Conservation (phyloP, 2,888 invertebrate species). For the Zeuzera pyrina region DNA sequence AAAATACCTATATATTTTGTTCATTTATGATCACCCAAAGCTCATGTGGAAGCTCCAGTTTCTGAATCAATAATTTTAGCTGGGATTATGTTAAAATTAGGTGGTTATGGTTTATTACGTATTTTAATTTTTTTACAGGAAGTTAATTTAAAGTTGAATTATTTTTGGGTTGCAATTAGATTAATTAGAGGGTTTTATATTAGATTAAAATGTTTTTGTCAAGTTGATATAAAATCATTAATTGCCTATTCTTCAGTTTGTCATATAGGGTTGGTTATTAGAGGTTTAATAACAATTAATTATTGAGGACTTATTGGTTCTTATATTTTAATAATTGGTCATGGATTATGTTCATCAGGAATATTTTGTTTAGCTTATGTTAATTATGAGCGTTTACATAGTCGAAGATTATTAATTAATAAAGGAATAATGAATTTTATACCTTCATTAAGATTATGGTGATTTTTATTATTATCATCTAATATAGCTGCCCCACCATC, state of each 20-base stretch:
- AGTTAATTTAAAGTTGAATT: slow-evolving; percentile 61
- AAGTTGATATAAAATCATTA: slow-evolving; percentile 80
- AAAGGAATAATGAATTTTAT: slow-evolving; percentile 75
- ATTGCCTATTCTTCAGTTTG: slow-evolving; percentile 83
- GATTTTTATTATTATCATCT: slow-evolving; percentile 76
- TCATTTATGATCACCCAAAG: slow-evolving; percentile 81
- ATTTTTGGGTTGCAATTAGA: slow-evolving; percentile 67
- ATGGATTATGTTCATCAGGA: slow-evolving; percentile 77
- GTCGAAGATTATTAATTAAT: slow-evolving; percentile 76
- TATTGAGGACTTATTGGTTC: slow-evolving; percentile 67
- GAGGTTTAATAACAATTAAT: slow-evolving; percentile 71
- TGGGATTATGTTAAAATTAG: slow-evolving; percentile 80
- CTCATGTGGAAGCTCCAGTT: slow-evolving; percentile 83
- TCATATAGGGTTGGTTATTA: slow-evolving; percentile 78
- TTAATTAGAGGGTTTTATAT: slow-evolving; percentile 74
- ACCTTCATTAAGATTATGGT: slow-evolving; percentile 72
- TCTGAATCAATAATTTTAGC: slow-evolving; percentile 83
- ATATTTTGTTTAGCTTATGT: slow-evolving; percentile 79
- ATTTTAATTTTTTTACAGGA: slow-evolving; percentile 58
- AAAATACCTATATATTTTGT: slow-evolving; percentile 80
- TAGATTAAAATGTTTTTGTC: slow-evolving; percentile 77
- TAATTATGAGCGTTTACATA: slow-evolving; percentile 73
- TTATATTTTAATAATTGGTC: slow-evolving; percentile 75
- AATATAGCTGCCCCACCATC: slow-evolving; percentile 80
- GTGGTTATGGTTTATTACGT: slow-evolving; percentile 79